Percentiles rank a stretch among this genome's conserved stretches.
Conservation (phyloP, 2,797 vertebrate species). For the Lepus townsendii region DNA sequence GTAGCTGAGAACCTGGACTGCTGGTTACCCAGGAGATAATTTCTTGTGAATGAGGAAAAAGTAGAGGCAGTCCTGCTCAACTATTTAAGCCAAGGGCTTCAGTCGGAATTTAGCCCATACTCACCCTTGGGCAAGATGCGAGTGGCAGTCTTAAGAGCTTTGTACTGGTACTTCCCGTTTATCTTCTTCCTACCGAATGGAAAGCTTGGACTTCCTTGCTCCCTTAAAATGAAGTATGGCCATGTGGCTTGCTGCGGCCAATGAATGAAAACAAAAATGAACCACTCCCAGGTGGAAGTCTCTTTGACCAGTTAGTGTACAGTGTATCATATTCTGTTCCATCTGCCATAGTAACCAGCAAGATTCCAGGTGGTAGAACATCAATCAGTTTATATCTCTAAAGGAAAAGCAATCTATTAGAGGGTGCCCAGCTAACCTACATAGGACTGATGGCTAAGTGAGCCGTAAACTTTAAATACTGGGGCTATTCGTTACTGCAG, state of each 20-base stretch:
- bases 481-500: background rate
- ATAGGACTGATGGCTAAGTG: background rate
- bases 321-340: background rate
- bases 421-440: background rate
- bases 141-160: background rate
- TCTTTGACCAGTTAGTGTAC: background rate
- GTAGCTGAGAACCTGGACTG: background rate
- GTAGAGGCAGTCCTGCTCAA: background rate
- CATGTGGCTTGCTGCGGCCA: background rate
- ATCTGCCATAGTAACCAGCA: background rate
- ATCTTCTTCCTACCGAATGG: background rate
- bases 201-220: background rate
- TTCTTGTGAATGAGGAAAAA: conserved; percentile 19
- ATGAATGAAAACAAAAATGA: conserved; percentile 4
- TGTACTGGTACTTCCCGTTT: background rate
- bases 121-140: background rate
- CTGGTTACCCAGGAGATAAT: background rate
- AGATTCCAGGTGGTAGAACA: background rate
- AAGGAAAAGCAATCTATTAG: background rate
- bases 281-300: background rate
- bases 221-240: background rate
- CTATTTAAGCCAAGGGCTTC: background rate
- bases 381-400: background rate
- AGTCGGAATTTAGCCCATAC: background rate
- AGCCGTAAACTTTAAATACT: background rate